phyloP scores from a whole-genome alignment of 2,797 vertebrate species.

The Poeciliopsis presidionis region DNA sequence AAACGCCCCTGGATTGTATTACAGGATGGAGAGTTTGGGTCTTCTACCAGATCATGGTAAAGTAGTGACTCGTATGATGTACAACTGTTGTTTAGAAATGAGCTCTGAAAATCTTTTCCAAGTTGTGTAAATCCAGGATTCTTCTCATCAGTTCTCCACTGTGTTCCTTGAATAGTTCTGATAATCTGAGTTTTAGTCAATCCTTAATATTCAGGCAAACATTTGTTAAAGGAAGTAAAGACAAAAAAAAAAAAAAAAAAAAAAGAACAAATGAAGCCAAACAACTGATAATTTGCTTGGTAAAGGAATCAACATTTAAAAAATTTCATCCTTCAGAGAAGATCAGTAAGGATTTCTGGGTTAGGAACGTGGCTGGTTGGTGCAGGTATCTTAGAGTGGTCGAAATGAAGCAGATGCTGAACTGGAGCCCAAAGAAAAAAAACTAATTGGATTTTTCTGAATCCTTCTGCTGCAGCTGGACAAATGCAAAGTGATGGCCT shows the following conservation, averaged over 20 bases:
- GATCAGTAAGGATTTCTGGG: too few species aligned
- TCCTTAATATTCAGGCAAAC: not conserved
- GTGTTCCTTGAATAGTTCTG: not conserved
- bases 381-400: not conserved
- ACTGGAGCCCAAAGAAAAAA: not conserved
- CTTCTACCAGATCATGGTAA: not conserved
- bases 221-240: not conserved
- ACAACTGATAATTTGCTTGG: not conserved
- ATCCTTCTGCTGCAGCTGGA: constrained; percentile 66
- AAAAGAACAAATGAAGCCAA: not conserved
- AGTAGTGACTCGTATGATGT: not conserved
- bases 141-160: not conserved
- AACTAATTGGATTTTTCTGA: not conserved
- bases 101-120: not conserved
- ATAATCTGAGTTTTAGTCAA: not conserved
- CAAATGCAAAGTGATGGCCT: constrained; percentile 83
- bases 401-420: not conserved
- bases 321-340: not conserved
- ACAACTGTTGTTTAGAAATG: not conserved
- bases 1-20: not conserved
- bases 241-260: not conserved
- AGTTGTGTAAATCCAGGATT: too few species aligned
- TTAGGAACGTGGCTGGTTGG: not conserved
- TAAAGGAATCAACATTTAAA: not conserved
- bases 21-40: not conserved